Percentiles rank a stretch among this genome's conserved stretches.
Evolutionary conservation across 2,113 vertebrate genomes (phyloP).

Genomic region (Ariopsis seemanni): DNA sequence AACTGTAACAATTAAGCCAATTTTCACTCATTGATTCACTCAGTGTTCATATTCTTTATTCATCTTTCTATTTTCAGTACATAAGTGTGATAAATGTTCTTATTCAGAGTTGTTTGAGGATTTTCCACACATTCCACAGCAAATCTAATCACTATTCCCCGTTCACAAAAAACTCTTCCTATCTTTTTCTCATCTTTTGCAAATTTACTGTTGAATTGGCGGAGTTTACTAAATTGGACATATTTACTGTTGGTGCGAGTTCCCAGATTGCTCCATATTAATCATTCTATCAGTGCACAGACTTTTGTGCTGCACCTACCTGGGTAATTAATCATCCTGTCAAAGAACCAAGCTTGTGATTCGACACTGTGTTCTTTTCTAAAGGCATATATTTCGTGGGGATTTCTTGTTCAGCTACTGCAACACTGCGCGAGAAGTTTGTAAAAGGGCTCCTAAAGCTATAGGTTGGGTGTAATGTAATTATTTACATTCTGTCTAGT

Average conservation of each 20-base stretch:
- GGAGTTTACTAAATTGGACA: conserved; percentile 14
- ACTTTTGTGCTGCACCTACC: conserved; percentile 64
- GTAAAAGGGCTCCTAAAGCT: conserved; percentile 32
- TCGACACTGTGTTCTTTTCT: conserved; percentile 55
- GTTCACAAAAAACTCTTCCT: neutral
- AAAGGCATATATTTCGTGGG: conserved; percentile 37
- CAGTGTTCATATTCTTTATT: neutral
- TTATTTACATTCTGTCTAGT: conserved; percentile 38
- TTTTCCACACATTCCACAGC: conserved; percentile 18
- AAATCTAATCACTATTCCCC: neutral
- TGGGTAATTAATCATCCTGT: conserved; percentile 70
- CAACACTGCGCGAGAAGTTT: conserved; percentile 3
- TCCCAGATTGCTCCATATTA: conserved; percentile 58
- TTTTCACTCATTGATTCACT: neutral
- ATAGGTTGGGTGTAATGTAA: conserved; percentile 45
- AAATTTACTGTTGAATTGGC: neutral
- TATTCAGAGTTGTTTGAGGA: neutral
- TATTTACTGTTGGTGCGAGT: conserved; percentile 37
- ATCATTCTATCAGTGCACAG: conserved; percentile 60
- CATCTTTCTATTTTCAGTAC: neutral
- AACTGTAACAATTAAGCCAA: neutral
- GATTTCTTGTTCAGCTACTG: conserved; percentile 29
- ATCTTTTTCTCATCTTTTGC: neutral
- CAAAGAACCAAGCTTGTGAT: conserved; percentile 63
- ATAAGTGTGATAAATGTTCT: neutral